Conservation (phyloP, 2,797 vertebrate genomes). For the Thaleichthys pacificus region DNA sequence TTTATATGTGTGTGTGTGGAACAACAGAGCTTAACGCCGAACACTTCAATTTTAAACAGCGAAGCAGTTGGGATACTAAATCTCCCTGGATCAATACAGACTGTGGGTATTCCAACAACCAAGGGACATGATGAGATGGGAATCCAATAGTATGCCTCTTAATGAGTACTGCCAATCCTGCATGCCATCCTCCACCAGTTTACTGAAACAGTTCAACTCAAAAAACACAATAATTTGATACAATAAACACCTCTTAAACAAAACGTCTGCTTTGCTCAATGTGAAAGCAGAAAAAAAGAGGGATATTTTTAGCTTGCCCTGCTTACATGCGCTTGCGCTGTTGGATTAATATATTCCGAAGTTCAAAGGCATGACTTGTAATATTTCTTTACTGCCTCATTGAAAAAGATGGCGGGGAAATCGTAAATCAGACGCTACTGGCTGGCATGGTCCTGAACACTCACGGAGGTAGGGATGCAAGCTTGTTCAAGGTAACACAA, state of each 20-base stretch:
- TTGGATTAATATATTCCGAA: not conserved
- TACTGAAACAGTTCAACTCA: too few relatives aligned
- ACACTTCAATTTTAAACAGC: slow-evolving; percentile 71
- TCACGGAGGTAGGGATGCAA: not conserved
- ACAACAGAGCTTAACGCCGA: slow-evolving; percentile 61
- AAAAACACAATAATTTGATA: too few relatives aligned
- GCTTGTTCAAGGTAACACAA: not conserved
- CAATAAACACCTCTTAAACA: not conserved
- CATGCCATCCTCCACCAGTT: not conserved
- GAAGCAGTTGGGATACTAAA: slow-evolving; percentile 65
- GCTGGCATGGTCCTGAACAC: too few relatives aligned
- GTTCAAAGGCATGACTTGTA: not conserved
- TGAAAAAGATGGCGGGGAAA: not conserved
- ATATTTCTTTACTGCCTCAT: not conserved
- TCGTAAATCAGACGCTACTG: not conserved
- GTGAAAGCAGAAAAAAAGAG: not conserved
- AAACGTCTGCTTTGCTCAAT: not conserved
- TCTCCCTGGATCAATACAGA: slow-evolving; percentile 70
- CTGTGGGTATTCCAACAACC: slow-evolving; percentile 64
- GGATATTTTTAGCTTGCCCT: not conserved
- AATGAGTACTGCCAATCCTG: not conserved
- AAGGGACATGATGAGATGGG: not conserved
- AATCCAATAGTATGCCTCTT: not conserved
- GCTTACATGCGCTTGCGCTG: not conserved
- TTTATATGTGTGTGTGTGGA: slow-evolving; percentile 35